Evolutionary conservation across 2,888 invertebrate genomes (phyloP), one percentile per base, ranked within the genome.

Genomic region (Cryptosula pallasiana): DNA sequence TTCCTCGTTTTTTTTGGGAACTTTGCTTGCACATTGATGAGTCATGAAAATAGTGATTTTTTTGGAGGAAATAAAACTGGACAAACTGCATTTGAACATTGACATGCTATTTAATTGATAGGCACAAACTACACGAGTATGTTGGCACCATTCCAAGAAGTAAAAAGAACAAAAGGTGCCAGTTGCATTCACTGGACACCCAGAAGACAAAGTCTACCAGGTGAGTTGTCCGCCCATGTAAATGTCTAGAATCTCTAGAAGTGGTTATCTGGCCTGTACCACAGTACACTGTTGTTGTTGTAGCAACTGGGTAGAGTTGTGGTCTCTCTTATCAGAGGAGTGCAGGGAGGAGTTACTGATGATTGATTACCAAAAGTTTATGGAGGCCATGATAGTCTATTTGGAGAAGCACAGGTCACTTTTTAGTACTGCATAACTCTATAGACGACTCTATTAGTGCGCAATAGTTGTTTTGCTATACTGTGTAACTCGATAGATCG

Each of bases 361-460:
- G 71, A 91, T 95, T 72, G 93, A 94, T 85, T 91, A 92, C 76
- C 90, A 91, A 80, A 91, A 91, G 76, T 87, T 95, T 74, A 90
- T 93, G 80, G 90, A 91, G 74, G 94, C 94, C 23, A 88, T 95
- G 55, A 94, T 95, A 81, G 92, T 91, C 77, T 95, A 95, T 86
- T 88, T 95, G 74, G 89, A 92, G 78, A 95, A 95, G 87, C 95
- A 95, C 84, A 90, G 94, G 87, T n/a, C n/a, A n/a, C n/a, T n/a
- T n/a, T n/a, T n/a, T n/a, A n/a, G n/a, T n/a, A n/a, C n/a, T n/a
- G n/a, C n/a, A n/a, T n/a, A n/a, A n/a, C n/a, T n/a, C n/a, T n/a
- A n/a, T n/a, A n/a, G n/a, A n/a, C n/a, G n/a, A n/a, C n/a, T n/a
- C n/a, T n/a, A n/a, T n/a, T n/a, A n/a, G n/a, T n/a, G n/a, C n/a